Percentiles rank a stretch among this genome's conserved stretches.
phyloP scores from a whole-genome alignment of 2,888 invertebrate genomes.

The Cetonia aurata region DNA sequence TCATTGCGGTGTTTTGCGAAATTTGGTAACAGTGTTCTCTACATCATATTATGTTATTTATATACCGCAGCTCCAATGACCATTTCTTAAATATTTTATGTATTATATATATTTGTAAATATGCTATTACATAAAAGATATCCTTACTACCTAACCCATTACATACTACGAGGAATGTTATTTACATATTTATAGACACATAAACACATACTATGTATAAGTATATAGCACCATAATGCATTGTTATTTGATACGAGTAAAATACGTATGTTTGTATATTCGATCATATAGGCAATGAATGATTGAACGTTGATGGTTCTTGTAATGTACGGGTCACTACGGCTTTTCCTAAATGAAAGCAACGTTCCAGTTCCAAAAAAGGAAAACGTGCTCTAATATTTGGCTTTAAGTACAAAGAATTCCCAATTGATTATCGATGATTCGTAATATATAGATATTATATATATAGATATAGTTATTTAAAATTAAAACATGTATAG shows the following conservation, averaged over 20 bases:
- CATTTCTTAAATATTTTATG: conserved; percentile 25
- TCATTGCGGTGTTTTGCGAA: conserved; percentile 13
- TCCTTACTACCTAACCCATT: conserved; percentile 46
- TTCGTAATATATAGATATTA: too few species aligned
- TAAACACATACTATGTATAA: conserved; percentile 40
- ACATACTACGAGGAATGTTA: conserved; percentile 47
- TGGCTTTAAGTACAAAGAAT: background rate
- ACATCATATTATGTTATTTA: conserved; percentile 12
- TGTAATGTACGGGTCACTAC: conserved; percentile 12
- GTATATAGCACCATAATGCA: conserved; percentile 47
- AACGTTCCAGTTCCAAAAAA: conserved; percentile 24
- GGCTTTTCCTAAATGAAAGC: conserved; percentile 20
- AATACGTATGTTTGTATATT: conserved; percentile 9
- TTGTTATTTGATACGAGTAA: conserved; percentile 44
- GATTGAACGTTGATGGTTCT: conserved; percentile 13
- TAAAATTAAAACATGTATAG: background rate
- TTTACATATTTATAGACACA: conserved; percentile 47
- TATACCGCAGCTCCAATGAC: conserved; percentile 37
- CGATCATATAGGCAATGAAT: conserved; percentile 20
- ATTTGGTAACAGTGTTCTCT: conserved; percentile 33
- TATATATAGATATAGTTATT: too few species aligned
- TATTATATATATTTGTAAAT: conserved; percentile 22
- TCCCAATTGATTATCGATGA: background rate
- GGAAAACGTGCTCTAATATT: background rate
- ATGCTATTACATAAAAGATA: conserved; percentile 43